Evolutionary conservation across 1,140 invertebrate species (phyloP).

Genomic region (Drosophila bocqueti): DNA sequence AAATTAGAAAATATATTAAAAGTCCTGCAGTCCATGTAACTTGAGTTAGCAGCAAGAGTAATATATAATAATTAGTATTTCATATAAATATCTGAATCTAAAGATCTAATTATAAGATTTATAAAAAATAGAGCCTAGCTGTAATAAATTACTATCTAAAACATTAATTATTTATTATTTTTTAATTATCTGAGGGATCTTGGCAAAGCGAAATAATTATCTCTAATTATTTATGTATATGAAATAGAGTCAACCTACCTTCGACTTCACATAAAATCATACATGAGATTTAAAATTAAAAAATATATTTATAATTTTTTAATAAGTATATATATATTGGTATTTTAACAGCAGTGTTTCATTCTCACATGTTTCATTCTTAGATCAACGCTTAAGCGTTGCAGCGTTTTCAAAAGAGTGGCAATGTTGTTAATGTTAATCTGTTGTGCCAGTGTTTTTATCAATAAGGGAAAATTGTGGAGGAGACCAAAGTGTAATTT

Average conservation of each 20-base stretch:
- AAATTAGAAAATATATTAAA: slow-evolving; percentile 18
- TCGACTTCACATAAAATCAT: background rate
- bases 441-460: slow-evolving; percentile 36
- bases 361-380: slow-evolving; percentile 3
- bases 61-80: background rate
- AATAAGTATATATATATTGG: too few relatives aligned
- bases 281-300: background rate
- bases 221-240: background rate
- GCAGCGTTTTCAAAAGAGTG: background rate
- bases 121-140: background rate
- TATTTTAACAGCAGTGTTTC: background rate
- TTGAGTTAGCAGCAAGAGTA: slow-evolving; percentile 1
- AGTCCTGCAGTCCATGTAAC: background rate
- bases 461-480: slow-evolving; percentile 11
- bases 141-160: background rate
- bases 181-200: too few relatives aligned
- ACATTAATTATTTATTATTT: too few relatives aligned
- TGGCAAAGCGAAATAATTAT: too few relatives aligned
- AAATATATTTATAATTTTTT: too few relatives aligned
- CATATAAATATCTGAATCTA: background rate
- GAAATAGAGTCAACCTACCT: background rate
- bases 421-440: background rate
- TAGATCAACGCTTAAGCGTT: background rate
- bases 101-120: background rate
- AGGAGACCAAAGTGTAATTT: background rate